Evolutionary conservation across 2,797 vertebrate genomes (phyloP).

Genomic region (Lepus oiostolus): DNA sequence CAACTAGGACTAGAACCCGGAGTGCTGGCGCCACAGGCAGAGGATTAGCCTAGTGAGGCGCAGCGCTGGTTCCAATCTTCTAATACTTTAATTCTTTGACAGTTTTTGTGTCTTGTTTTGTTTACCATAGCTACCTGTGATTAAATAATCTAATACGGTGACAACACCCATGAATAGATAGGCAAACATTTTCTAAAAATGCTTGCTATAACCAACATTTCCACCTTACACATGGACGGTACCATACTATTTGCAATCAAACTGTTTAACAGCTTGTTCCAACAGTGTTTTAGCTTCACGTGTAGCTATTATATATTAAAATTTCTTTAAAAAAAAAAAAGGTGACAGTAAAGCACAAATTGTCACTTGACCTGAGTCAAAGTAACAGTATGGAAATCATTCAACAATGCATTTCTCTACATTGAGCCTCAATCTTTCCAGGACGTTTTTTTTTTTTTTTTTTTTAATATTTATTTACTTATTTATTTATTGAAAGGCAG

Average conservation of each 20-base stretch:
- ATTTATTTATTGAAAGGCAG: no score
- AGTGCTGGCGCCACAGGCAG: no score
- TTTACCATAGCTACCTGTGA: not conserved
- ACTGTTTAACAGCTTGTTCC: constrained; percentile 48
- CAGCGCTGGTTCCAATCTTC: no score
- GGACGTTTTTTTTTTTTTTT: not conserved
- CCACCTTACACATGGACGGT: constrained; percentile 31
- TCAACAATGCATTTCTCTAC: constrained; percentile 37
- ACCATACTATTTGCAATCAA: constrained; percentile 42
- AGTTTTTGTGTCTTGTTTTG: not conserved
- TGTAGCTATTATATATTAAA: constrained; percentile 27
- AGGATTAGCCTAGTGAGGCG: no score
- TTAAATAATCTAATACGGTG: constrained; percentile 21
- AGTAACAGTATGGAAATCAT: constrained; percentile 49
- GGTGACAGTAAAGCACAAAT: constrained; percentile 3
- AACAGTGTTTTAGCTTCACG: constrained; percentile 17
- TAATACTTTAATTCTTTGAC: no score
- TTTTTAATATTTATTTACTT: no score
- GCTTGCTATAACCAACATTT: constrained; percentile 53
- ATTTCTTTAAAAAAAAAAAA: not conserved
- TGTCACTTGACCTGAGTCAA: constrained; percentile 50
- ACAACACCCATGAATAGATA: not conserved
- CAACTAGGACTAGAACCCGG: no score
- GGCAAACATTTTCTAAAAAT: constrained; percentile 42
- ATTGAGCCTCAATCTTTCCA: constrained; percentile 18